These are phyloP conservation scores for Malachius bipustulatus DNA, from an alignment of 2,888 invertebrate genomes.

Conservation along the genomic window DNA sequence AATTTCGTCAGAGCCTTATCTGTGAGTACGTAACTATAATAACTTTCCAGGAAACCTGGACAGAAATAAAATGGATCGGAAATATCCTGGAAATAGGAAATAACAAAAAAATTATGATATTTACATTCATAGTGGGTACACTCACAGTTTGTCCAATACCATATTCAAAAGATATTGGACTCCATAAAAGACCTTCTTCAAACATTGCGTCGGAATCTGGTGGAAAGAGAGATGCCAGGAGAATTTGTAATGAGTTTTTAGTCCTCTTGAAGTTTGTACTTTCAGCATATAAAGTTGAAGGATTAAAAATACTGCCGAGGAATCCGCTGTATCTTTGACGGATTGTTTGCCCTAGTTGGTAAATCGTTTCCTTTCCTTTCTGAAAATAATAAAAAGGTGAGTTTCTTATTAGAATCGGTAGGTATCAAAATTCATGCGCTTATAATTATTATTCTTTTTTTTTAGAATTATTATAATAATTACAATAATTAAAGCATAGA, in stretches of 20 bases:
- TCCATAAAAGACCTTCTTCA: slow-evolving; percentile 42
- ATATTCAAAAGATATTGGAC: slow-evolving; percentile 43
- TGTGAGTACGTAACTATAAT: neutral
- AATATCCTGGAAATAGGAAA: neutral
- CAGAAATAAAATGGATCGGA: neutral
- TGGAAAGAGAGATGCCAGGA: slow-evolving; percentile 57
- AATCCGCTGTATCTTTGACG: slow-evolving; percentile 33
- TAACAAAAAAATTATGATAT: too few species aligned
- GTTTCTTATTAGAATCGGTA: too few species aligned
- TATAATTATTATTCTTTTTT: too few species aligned
- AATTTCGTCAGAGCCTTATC: neutral
- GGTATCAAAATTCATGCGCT: too few species aligned
- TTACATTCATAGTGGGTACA: too few species aligned
- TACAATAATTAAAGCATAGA: too few species aligned
- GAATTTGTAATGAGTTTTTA: slow-evolving; percentile 58
- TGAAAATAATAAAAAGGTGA: too few species aligned
- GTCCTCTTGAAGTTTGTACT: slow-evolving; percentile 63
- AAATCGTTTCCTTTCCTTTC: slow-evolving; percentile 36
- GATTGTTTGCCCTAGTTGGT: slow-evolving; percentile 34
- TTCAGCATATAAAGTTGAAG: slow-evolving; percentile 38
- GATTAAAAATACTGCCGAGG: slow-evolving; percentile 33
- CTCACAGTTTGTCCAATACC: slow-evolving; percentile 16
- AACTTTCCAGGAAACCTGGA: neutral
- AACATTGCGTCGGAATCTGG: slow-evolving; percentile 41
- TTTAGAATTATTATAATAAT: too few species aligned